These are phyloP conservation scores for Myotis myotis DNA, from an alignment of 2,797 vertebrate genomes.

Conservation along the genomic window DNA sequence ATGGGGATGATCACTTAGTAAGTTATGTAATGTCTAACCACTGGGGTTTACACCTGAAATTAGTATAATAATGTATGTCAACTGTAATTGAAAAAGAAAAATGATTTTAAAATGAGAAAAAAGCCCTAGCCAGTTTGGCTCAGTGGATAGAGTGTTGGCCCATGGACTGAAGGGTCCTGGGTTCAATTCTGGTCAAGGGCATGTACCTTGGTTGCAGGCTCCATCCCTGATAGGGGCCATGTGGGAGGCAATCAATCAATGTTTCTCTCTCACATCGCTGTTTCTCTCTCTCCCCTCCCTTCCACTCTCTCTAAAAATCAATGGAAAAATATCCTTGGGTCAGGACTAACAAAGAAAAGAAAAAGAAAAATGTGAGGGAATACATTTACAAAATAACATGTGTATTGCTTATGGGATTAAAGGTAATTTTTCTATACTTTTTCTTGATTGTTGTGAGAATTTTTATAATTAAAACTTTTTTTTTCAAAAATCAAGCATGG, in stretches of 20 bases:
- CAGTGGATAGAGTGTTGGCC: no score
- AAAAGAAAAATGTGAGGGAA: background rate
- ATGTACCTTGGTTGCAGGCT: no score
- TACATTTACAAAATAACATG: background rate
- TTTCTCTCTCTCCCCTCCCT: no score
- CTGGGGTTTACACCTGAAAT: background rate
- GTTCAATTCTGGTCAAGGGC: no score
- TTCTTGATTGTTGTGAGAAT: background rate
- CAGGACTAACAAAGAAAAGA: no score
- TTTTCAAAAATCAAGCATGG: background rate
- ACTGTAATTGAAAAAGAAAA: background rate
- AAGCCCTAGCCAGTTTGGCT: no score
- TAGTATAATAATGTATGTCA: background rate
- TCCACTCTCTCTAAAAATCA: no score
- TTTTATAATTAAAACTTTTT: conserved; percentile 24
- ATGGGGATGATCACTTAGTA: background rate
- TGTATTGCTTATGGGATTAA: background rate
- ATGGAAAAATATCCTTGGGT: no score
- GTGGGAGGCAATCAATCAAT: no score
- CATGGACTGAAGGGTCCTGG: no score
- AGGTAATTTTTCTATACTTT: background rate
- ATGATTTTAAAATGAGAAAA: background rate
- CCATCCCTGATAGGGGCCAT: no score
- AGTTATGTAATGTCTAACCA: background rate
- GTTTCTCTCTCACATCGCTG: no score